Evolutionary conservation across 1,140 invertebrate genomes (phyloP).

Genomic region (Eubasilissa regina): DNA sequence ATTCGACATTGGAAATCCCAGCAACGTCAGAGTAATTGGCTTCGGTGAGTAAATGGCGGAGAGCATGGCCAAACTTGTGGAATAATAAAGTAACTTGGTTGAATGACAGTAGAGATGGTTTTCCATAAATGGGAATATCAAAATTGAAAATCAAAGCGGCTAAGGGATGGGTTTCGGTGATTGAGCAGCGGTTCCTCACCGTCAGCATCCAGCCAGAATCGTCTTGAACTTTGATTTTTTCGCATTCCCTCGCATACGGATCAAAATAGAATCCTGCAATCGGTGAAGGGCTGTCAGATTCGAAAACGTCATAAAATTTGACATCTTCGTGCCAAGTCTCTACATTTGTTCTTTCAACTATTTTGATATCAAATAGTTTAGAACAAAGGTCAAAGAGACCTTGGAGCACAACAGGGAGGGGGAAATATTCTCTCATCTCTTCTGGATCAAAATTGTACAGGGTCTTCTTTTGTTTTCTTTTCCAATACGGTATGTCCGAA

Average conservation of each 20-base stretch:
- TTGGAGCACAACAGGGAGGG: constrained; percentile 82
- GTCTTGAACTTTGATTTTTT: constrained; percentile 75
- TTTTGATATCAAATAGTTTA: constrained; percentile 86
- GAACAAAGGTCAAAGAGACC: constrained; percentile 84
- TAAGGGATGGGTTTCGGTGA: constrained; percentile 77
- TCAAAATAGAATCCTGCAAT: constrained; percentile 89
- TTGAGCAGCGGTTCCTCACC: constrained; percentile 79
- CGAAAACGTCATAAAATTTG: constrained; percentile 86
- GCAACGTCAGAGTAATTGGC: constrained; percentile 87
- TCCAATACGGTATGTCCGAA: constrained; percentile 93
- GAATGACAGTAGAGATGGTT: constrained; percentile 82
- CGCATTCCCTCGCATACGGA: constrained; percentile 79
- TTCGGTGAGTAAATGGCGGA: constrained; percentile 87
- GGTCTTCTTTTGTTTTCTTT: constrained; percentile 78
- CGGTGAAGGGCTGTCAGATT: constrained; percentile 77
- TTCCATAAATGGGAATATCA: constrained; percentile 73
- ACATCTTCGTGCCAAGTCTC: constrained; percentile 90
- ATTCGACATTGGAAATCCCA: constrained; percentile 90
- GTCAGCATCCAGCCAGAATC: constrained; percentile 80
- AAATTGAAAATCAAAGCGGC: constrained; percentile 90
- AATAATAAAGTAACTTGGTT: constrained; percentile 85
- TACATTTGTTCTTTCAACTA: constrained; percentile 79
- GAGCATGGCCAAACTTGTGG: constrained; percentile 86
- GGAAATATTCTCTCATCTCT: constrained; percentile 86
- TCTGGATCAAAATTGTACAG: constrained; percentile 81